Base-by-base conservation (phyloP, 2,888 invertebrate genomes). In the Volucella bombylans region DNA sequence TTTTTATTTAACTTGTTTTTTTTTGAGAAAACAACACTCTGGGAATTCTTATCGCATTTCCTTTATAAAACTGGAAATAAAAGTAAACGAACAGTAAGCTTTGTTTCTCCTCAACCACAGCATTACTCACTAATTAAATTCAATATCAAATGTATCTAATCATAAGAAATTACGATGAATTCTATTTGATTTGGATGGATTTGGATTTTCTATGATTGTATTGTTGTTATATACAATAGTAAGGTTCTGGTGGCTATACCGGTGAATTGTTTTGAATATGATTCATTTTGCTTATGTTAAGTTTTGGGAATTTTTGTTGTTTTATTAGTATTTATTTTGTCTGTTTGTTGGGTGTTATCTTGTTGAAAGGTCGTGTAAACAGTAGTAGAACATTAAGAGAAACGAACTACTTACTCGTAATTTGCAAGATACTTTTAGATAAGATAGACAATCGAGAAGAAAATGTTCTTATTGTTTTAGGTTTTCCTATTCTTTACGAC, bases 21-120 rank as follows among this genome's bases (percentile, higher is more conserved):
- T 57, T 61, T 57, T 67, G 43, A 54, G 59, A 78, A 64, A 18
- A 23, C 18, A 39, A 73, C 69, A 68, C 45, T 52, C 41, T 38
- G 47, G 80, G 41, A 69, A 49, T 23, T 83, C 80, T 80, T 83
- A 83, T 83, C 83, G 62, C 15, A 50, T 59, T 83, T 69, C 79
- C 79, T 65, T 76, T 74, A 71, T 79, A 72, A 74, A 76, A 80
- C 79, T 80, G 80, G 71, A 83, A 80, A 59, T 38, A 59, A 83
- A 72, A 83, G 80, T 80, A 83, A 57, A 69, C 71, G 64, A 65
- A 74, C 71, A 82, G 67, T 80, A 83, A 83, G 83, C 79, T 73
- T 52, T 79, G 59, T 83, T 83, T 78, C 64, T 23, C 49, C 69
- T 38, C 68, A 65, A 81, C 50, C 45, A 12, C 12, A 49, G 69